phyloP scores from a whole-genome alignment of 1,140 invertebrate species.

The Mycetomoellerius zeteki region DNA sequence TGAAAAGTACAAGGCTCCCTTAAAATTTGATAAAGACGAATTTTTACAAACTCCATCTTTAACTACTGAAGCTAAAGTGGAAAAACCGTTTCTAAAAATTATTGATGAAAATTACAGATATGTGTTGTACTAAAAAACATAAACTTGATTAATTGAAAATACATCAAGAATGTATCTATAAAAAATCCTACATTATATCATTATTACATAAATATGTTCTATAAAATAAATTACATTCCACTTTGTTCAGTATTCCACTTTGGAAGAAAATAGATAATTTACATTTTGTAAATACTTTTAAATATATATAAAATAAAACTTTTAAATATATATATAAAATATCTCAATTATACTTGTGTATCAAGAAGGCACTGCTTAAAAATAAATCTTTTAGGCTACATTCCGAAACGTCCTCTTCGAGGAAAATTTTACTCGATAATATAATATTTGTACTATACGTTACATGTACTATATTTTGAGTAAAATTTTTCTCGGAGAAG shows the following conservation, averaged over 20 bases:
- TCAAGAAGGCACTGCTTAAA: conserved; percentile 53
- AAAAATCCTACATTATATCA: conserved; percentile 20
- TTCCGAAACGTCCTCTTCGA: too few relatives aligned
- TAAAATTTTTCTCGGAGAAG: too few relatives aligned
- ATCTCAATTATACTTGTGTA: conserved; percentile 22
- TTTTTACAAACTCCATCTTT: not conserved
- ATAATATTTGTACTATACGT: too few relatives aligned
- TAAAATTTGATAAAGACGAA: conserved; percentile 26
- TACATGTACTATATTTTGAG: too few relatives aligned
- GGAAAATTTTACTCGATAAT: too few relatives aligned
- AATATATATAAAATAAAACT: conserved; percentile 30
- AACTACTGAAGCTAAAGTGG: not conserved
- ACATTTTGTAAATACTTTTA: conserved; percentile 51
- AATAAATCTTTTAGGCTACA: conserved; percentile 27
- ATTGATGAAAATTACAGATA: conserved; percentile 70
- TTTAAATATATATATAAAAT: conserved; percentile 35
- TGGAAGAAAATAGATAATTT: conserved; percentile 27
- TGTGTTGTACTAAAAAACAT: conserved; percentile 57
- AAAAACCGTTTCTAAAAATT: conserved; percentile 66
- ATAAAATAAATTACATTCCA: conserved; percentile 32
- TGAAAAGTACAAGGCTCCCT: conserved; percentile 40
- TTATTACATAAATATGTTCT: not conserved
- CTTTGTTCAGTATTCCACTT: conserved; percentile 11
- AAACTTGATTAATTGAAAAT: conserved; percentile 24
- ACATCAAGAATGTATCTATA: not conserved